These are phyloP conservation scores for Dyspetes luteomarginatus DNA, from an alignment of 2,888 invertebrate species.

Conservation along the genomic window DNA sequence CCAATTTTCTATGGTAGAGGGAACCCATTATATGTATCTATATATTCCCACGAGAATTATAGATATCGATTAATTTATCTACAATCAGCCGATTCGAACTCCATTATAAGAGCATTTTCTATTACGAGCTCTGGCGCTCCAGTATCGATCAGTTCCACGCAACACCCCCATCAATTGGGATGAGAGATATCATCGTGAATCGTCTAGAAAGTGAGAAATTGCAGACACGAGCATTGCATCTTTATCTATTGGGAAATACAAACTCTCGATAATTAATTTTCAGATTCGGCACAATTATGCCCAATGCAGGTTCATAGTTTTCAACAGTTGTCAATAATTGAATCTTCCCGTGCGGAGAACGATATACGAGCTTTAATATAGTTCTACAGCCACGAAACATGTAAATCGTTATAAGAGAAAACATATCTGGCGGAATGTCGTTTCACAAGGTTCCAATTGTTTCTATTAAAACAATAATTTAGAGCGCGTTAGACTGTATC, in stretches of 20 bases:
- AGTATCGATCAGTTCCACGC: no score
- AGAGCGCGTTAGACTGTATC: no score
- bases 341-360: background rate
- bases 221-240: constrained; percentile 20
- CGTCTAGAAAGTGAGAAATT: background rate
- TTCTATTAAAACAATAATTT: no score
- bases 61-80: constrained; percentile 35
- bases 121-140: background rate
- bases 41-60: background rate
- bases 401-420: background rate
- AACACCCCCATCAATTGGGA: background rate
- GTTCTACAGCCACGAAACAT: background rate
- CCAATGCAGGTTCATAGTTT: background rate
- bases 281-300: background rate
- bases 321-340: constrained; percentile 7
- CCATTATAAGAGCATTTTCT: constrained; percentile 12
- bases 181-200: background rate
- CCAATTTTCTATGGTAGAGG: background rate
- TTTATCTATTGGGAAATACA: background rate
- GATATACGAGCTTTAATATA: background rate
- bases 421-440: no score
- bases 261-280: constrained; percentile 2
- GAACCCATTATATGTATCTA: background rate
- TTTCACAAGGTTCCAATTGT: no score
- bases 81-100: constrained; percentile 11